Percentiles rank a stretch among this genome's conserved stretches.
phyloP scores from a whole-genome alignment of 30 jellyfish, hydroid and myxozoan species.

The Sanderia malayensis region DNA sequence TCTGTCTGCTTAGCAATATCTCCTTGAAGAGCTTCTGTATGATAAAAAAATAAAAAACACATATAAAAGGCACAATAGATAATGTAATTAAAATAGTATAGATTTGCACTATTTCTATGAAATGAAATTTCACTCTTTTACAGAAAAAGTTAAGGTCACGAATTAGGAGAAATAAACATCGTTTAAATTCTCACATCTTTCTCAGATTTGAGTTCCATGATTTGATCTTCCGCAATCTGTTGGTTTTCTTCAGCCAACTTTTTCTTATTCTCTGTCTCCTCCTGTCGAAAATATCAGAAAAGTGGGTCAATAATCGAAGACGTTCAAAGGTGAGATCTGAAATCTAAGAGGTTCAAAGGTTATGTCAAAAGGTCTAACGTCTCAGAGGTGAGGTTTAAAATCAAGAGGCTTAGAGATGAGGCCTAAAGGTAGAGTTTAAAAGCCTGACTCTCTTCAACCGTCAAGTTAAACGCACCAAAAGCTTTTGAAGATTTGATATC shows the following conservation, averaged over 20 bases:
- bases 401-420: too few species aligned
- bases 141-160: too few species aligned
- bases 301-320: neutral
- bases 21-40: conserved; percentile 75
- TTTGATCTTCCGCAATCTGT: conserved; percentile 63
- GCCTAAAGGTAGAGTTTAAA: too few species aligned
- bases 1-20: conserved; percentile 45
- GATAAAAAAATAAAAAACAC: neutral
- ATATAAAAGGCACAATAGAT: neutral
- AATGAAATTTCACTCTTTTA: too few species aligned
- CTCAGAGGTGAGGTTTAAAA: too few species aligned
- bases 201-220: conserved; percentile 57
- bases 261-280: conserved; percentile 53
- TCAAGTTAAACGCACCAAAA: conserved; percentile 53
- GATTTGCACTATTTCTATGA: too few species aligned
- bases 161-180: too few species aligned
- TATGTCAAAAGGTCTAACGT: too few species aligned
- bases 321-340: too few species aligned
- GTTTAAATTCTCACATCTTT: conserved; percentile 61
- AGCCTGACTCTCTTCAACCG: too few species aligned
- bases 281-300: conserved; percentile 15
- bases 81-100: too few species aligned
- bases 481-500: conserved; percentile 40
- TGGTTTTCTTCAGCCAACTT: conserved; percentile 71
- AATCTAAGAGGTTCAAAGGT: too few species aligned